A percentile compares a stretch with the other conserved stretches of the same genome.
phyloP scores from a whole-genome alignment of 2,113 vertebrate species.

The Nycticebus coucang region DNA sequence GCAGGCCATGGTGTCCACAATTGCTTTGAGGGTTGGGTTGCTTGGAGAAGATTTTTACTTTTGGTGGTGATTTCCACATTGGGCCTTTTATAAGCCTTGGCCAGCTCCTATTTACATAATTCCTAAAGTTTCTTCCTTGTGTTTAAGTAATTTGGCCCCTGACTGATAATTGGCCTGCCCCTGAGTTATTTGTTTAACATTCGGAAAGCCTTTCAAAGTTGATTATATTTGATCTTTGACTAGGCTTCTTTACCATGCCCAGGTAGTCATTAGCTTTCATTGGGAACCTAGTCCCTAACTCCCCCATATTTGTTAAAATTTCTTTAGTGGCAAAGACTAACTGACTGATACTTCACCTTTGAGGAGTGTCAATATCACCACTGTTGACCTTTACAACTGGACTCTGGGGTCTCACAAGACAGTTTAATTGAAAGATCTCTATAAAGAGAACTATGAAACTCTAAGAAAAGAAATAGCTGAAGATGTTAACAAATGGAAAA shows the following conservation, averaged over 20 bases:
- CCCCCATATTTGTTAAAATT: constrained; percentile 12
- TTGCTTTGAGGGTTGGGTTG: not conserved
- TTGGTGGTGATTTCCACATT: not conserved
- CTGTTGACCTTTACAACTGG: constrained; percentile 10
- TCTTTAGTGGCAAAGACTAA: constrained; percentile 13
- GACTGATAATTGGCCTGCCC: constrained; percentile 54
- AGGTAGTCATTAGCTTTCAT: constrained; percentile 45
- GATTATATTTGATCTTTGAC: constrained; percentile 65
- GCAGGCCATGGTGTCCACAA: constrained; percentile 65
- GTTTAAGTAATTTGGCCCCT: constrained; percentile 57
- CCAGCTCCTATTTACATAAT: constrained; percentile 53
- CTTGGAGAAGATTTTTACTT: constrained; percentile 31
- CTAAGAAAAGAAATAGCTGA: too few species aligned
- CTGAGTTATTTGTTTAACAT: constrained; percentile 43
- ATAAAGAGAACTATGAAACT: too few species aligned
- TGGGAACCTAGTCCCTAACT: not conserved
- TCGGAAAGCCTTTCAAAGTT: constrained; percentile 56
- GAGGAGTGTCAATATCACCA: constrained; percentile 38
- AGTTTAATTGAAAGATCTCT: not conserved
- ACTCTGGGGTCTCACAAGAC: not conserved
- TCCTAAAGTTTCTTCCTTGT: constrained; percentile 70
- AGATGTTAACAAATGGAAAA: too few species aligned
- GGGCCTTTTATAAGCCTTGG: constrained; percentile 74
- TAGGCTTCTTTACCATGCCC: not conserved
- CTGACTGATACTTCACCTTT: not conserved